Conservation (phyloP, 2,888 invertebrate genomes). For the Leptopilina myrica region DNA sequence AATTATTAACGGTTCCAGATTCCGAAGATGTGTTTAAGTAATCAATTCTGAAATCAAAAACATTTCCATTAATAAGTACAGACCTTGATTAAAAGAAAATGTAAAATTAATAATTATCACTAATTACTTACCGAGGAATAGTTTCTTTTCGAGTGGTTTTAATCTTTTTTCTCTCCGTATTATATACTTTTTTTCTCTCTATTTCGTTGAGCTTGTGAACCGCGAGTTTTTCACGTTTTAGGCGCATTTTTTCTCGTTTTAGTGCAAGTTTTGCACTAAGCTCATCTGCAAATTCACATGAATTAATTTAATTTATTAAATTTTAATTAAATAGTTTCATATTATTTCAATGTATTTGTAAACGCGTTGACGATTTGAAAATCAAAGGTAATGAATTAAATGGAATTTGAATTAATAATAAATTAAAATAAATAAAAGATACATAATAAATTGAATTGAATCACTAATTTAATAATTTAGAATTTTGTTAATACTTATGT, state of each 20-base stretch:
- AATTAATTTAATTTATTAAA: background rate
- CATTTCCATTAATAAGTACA: background rate
- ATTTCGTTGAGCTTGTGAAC: background rate
- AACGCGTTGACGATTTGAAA: too few species aligned
- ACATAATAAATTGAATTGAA: too few species aligned
- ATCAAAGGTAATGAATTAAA: too few species aligned
- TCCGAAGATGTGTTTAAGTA: background rate
- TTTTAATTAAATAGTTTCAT: background rate
- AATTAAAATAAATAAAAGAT: too few species aligned
- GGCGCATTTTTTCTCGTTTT: background rate
- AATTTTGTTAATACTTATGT: too few species aligned
- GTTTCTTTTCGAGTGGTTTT: background rate
- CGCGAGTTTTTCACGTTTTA: background rate
- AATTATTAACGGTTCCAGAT: background rate
- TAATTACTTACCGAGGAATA: background rate
- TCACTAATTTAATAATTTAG: too few species aligned
- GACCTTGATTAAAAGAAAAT: background rate
- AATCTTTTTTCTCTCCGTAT: background rate
- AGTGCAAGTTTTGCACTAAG: background rate
- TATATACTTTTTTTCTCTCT: background rate
- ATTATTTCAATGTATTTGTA: background rate
- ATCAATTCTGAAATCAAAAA: background rate
- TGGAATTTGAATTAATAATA: too few species aligned
- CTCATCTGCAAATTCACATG: constrained; percentile 3
- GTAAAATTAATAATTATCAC: background rate